These are phyloP conservation scores for Drosophila bocqueti DNA, from an alignment of 1,140 invertebrate genomes.

Conservation along the genomic window DNA sequence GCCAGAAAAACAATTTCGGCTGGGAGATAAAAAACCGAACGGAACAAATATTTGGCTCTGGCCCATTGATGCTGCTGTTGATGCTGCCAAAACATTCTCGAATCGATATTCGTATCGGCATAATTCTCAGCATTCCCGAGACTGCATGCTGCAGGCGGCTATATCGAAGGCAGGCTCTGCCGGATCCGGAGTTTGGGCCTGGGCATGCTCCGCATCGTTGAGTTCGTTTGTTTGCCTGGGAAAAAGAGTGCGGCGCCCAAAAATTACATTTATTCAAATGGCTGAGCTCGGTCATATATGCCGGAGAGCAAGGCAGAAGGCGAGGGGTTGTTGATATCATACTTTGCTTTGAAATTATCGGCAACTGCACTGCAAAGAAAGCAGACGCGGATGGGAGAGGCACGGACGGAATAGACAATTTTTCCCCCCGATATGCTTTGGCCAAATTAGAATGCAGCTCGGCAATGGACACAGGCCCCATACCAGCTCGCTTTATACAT, in stretches of 20 bases:
- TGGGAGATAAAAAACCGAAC: conserved; percentile 46
- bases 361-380: conserved; percentile 34
- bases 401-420: conserved; percentile 30
- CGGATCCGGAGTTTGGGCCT: conserved; percentile 13
- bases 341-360: conserved; percentile 46
- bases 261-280: conserved; percentile 63
- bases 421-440: conserved; percentile 16
- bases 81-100: conserved; percentile 61
- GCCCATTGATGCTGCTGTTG: conserved; percentile 45
- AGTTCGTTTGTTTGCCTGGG: conserved; percentile 39
- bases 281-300: conserved; percentile 24
- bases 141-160: conserved; percentile 5
- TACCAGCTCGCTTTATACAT: background rate
- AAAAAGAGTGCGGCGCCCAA: conserved; percentile 27
- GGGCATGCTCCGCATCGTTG: conserved; percentile 17
- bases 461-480: conserved; percentile 25
- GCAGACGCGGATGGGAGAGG: conserved; percentile 13
- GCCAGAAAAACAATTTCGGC: conserved; percentile 73
- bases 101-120: conserved; percentile 66
- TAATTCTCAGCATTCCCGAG: conserved; percentile 50
- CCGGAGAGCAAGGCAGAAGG: background rate
- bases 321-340: conserved; percentile 28
- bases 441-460: conserved; percentile 59
- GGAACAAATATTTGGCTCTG: conserved; percentile 68
- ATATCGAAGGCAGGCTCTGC: conserved; percentile 5